Percentiles rank a stretch among this genome's conserved stretches.
phyloP scores from a whole-genome alignment of 2,113 vertebrate genomes.

The Sceloporus undulatus region DNA sequence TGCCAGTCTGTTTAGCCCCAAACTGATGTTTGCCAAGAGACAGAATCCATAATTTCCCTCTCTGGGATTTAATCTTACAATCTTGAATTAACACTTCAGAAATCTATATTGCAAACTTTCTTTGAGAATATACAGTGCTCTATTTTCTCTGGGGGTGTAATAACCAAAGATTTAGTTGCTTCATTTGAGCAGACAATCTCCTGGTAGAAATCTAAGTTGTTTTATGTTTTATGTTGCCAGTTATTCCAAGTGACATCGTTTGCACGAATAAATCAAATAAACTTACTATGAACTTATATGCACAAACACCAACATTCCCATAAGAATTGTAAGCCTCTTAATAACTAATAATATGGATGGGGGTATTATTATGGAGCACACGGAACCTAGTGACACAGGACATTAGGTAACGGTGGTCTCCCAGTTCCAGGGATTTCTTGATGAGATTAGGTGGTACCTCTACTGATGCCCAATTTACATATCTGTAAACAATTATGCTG shows the following conservation, averaged over 20 bases:
- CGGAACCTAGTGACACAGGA: too few relatives aligned
- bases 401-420: too few relatives aligned
- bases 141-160: slow-evolving; percentile 22
- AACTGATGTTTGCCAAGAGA: slow-evolving; percentile 39
- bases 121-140: slow-evolving; percentile 37
- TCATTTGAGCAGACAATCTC: slow-evolving; percentile 52
- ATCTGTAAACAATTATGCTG: too few relatives aligned
- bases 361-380: too few relatives aligned
- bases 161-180: slow-evolving; percentile 43
- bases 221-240: neutral
- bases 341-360: neutral
- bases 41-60: slow-evolving; percentile 29
- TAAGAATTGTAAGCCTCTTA: slow-evolving; percentile 23
- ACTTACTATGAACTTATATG: neutral
- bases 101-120: slow-evolving; percentile 35
- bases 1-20: too few relatives aligned
- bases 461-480: too few relatives aligned
- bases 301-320: neutral
- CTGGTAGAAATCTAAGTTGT: slow-evolving; percentile 32
- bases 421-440: too few relatives aligned
- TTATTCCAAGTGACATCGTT: neutral
- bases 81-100: slow-evolving; percentile 58
- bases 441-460: too few relatives aligned
- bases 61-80: slow-evolving; percentile 48
- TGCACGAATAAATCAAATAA: slow-evolving; percentile 3